Evolutionary conservation across 1,140 invertebrate genomes (phyloP).

Genomic region (Bradynema listronoti): DNA sequence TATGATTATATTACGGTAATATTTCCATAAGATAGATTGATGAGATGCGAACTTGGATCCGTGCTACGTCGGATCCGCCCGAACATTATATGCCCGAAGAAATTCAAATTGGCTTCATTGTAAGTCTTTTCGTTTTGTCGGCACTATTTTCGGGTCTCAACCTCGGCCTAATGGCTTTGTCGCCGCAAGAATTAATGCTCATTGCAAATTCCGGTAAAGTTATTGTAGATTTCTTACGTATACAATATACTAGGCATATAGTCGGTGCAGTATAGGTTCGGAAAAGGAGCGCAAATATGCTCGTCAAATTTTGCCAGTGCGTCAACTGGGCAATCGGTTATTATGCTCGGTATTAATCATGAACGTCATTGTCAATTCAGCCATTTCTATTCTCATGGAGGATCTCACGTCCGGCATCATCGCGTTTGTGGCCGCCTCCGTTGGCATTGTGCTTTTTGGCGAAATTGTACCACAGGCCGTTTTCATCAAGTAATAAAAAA

Average conservation of each 20-base stretch:
- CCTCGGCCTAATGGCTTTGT: slow-evolving; percentile 85
- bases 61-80: slow-evolving; percentile 48
- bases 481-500: slow-evolving; percentile 60
- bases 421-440: slow-evolving; percentile 61
- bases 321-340: slow-evolving; percentile 44
- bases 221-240: too few relatives aligned
- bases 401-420: slow-evolving; percentile 59
- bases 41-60: slow-evolving; percentile 55
- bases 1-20: background rate
- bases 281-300: slow-evolving; percentile 43
- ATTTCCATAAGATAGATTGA: slow-evolving; percentile 36
- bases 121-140: slow-evolving; percentile 74
- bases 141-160: slow-evolving; percentile 90
- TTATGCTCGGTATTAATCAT: slow-evolving; percentile 58
- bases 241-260: too few relatives aligned
- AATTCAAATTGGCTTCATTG: slow-evolving; percentile 63
- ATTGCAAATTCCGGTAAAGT: slow-evolving; percentile 50
- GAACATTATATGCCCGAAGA: slow-evolving; percentile 51
- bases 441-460: slow-evolving; percentile 63
- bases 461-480: slow-evolving; percentile 63
- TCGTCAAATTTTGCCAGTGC: slow-evolving; percentile 45
- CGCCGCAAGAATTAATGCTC: slow-evolving; percentile 48
- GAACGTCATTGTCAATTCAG: slow-evolving; percentile 61
- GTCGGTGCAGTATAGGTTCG: slow-evolving; percentile 42
- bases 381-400: slow-evolving; percentile 59